Base-by-base conservation (phyloP, 37 sponge, comb jelly and placozoan genomes). In the Geodia barretti region DNA sequence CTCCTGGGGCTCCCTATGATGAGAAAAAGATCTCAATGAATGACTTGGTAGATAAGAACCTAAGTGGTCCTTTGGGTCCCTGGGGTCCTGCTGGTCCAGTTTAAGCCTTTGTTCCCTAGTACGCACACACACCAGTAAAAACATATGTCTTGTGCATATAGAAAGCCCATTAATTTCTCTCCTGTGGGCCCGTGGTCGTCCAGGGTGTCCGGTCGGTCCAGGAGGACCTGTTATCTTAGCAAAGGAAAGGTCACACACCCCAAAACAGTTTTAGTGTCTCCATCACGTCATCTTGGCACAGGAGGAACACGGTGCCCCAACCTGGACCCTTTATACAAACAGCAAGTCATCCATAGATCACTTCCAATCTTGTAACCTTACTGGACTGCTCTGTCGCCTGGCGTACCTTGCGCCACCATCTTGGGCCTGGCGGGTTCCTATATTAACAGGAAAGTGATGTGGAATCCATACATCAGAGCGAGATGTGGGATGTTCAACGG, bases 231-330 rank as follows among this genome's bases (percentile, higher is more conserved):
- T 17, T 47, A 47, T 47, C 11, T 47, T 17, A 17, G 54, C 14
- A 47, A 47, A 47, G 14, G 4, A 79, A 5, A 28, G 41, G 58
- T 24, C 81, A 58, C 58, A 68, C 40, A 4, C 78, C 72, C 26
- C 62, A 29, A 26, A 69, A 28, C 11, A 34, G 83, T 41, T 30
- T 25, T 72, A 7, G 66, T 71, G 41, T 88, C 82, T 73, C 91
- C 91, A 30, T 77, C 73, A 9, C 39, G 47, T 66, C 91, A 87
- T 76, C 87, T 65, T 3, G 77, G 70, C 26, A 87, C 91, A 68
- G 80, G 86, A 31, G 86, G 72, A 39, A 86, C 91, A 65, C n/a
- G 86, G 41, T 47, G 65, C 80, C 42, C 91, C 91, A 72, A 82
- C 41, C n/a, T 43, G 82, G 62, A 39, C 91, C 91, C 88, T 88